Conservation (phyloP, 2,113 vertebrate species). For the Hippopotamus amphibius region DNA sequence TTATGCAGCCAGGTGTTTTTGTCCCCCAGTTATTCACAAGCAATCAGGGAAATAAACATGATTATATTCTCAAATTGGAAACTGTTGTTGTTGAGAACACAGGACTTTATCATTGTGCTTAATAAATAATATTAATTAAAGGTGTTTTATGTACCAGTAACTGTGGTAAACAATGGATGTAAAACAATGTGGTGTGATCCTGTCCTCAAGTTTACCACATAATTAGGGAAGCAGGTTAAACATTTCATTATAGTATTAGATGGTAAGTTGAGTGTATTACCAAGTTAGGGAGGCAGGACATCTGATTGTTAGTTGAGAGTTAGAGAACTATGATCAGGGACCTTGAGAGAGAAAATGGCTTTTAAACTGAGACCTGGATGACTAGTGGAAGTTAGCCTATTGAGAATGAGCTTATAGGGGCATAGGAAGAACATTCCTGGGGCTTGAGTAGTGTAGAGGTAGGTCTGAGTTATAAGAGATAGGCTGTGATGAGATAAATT, state of each 20-base stretch:
- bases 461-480: background rate
- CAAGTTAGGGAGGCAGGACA: background rate
- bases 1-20: background rate
- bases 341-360: slow-evolving; percentile 22
- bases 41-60: background rate
- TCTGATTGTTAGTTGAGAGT: background rate
- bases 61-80: slow-evolving; percentile 57
- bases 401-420: background rate
- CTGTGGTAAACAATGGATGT: background rate
- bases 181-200: slow-evolving; percentile 26
- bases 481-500: background rate
- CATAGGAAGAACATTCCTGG: background rate
- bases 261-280: background rate
- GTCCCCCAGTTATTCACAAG: background rate
- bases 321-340: background rate
- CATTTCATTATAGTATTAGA: slow-evolving; percentile 40
- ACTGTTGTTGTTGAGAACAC: slow-evolving; percentile 31
- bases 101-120: slow-evolving; percentile 32
- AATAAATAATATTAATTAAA: slow-evolving; percentile 46
- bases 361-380: background rate
- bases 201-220: slow-evolving; percentile 46
- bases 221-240: slow-evolving; percentile 21
- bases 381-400: background rate
- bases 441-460: background rate
- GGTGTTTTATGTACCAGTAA: background rate